Conservation (phyloP, 1,140 invertebrate species). For the Ganaspis sp. region DNA sequence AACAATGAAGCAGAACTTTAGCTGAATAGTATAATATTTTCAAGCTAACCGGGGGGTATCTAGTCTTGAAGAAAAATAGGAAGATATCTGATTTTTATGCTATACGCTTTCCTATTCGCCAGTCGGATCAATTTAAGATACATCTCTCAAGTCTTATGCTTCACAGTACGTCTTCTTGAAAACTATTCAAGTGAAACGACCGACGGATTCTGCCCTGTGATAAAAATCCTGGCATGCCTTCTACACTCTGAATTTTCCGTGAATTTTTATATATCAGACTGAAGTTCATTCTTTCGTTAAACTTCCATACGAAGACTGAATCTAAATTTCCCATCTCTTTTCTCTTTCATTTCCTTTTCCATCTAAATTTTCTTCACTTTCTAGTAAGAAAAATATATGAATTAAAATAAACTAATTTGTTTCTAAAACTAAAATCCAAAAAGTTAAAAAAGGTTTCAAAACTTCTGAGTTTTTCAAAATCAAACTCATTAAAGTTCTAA, state of each 20-base stretch:
- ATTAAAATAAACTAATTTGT: too few relatives aligned
- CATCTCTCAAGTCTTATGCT: conserved; percentile 34
- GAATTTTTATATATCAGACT: conserved; percentile 8
- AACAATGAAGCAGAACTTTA: conserved; percentile 20
- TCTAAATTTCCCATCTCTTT: not conserved
- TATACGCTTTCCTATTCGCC: conserved; percentile 36
- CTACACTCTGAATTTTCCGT: conserved; percentile 6
- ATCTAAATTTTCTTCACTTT: not conserved
- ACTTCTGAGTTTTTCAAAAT: too few relatives aligned
- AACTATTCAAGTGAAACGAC: conserved; percentile 29
- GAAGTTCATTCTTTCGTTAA: conserved; percentile 27
- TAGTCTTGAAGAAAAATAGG: conserved; percentile 10
- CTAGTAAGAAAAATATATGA: too few relatives aligned
- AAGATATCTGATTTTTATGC: conserved; percentile 47
- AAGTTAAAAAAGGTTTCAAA: too few relatives aligned
- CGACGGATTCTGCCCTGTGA: conserved; percentile 21
- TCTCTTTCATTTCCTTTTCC: not conserved
- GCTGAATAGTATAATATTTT: conserved; percentile 25
- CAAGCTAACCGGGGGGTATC: not conserved
- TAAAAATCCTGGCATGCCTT: conserved; percentile 32
- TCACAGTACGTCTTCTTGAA: conserved; percentile 38
- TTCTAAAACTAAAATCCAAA: too few relatives aligned
- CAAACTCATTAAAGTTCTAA: too few relatives aligned
- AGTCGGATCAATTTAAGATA: conserved; percentile 43
- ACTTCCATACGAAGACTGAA: conserved; percentile 4